Evolutionary conservation across 2,888 invertebrate species (phyloP).

Genomic region (Pecten maximus): DNA sequence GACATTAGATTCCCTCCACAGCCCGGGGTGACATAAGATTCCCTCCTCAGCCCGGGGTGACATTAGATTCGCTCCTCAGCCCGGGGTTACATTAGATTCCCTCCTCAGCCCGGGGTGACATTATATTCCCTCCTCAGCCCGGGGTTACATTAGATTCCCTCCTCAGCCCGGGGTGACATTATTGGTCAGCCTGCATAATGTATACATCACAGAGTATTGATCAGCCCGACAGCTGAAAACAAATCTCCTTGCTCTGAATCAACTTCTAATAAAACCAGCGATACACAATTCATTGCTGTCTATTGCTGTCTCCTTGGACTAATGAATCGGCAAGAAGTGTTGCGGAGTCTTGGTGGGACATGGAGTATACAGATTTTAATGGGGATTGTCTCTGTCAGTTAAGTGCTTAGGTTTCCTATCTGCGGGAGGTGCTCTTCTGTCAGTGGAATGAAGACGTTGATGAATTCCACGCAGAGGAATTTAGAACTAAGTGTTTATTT

Average conservation of each 20-base stretch:
- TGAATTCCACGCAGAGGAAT: neutral
- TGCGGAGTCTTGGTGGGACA: neutral
- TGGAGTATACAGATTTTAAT: neutral
- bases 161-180: neutral
- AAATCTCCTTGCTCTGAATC: slow-evolving; percentile 28
- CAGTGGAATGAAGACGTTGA: neutral
- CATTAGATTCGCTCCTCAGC: neutral
- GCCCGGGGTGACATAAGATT: no score
- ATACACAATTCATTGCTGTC: neutral
- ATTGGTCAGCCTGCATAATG: neutral
- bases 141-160: neutral
- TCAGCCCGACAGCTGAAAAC: neutral
- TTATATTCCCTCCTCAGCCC: neutral
- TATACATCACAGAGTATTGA: slow-evolving; percentile 3
- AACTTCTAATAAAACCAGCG: slow-evolving; percentile 24
- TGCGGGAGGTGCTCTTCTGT: neutral
- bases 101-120: no score
- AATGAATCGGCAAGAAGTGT: neutral
- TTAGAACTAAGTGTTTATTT: neutral
- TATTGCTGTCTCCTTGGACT: neutral
- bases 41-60: no score
- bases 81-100: neutral
- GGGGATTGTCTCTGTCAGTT: neutral
- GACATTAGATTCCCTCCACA: neutral
- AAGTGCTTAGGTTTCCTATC: neutral